Base-by-base conservation (phyloP, 2,797 vertebrate species). In the Chromobotia macracanthus region DNA sequence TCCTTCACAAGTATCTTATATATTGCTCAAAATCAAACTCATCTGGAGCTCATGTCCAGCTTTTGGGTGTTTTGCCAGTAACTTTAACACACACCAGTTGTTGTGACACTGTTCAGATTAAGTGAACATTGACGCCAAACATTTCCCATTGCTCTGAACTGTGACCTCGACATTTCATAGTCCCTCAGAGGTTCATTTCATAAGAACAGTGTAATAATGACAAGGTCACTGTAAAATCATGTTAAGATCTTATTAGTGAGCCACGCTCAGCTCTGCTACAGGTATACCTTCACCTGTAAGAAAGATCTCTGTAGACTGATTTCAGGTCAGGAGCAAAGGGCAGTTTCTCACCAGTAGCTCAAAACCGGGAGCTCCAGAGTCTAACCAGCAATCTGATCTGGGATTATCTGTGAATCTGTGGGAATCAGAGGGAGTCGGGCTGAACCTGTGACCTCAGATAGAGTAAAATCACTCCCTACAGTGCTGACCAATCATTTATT, bases 391-490 rank as follows among this genome's bases (percentile, higher is more conserved):
- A 41, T 48, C 64, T 56, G 87, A 85, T 85, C 72, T 80, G 84
- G 66, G 53, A 56, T 88, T 71, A 67, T 80, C 77, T 51, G 9
- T 72, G 66, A 84, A 85, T 87, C 86, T 83, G 87, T 84, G 82
- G 83, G 84, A 87, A 87, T 80, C 74, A 82, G 82, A 74, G 64
- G 80, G 65, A 75, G 80, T 77, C 76, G 58, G 84, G 84, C 75
- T 76, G 88, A 87, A 89, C 80, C 81, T 82, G 78, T 83, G 85
- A 88, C 88, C 86, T 85, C 85, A 86, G 86, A 91, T 86, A 78
- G 86, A 90, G 86, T 87, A 92, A 89, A 90, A 87, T 81, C 79
- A 69, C 90, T 90, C 86, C 94, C 92, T 92, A 94, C 91, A 92
- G 91, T 90, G 91, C 90, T 93, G 89, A 84, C 80, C 91, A 91